These are phyloP conservation scores for Pachymerium ferrugineum DNA, from an alignment of 2,888 invertebrate genomes.

Conservation along the genomic window DNA sequence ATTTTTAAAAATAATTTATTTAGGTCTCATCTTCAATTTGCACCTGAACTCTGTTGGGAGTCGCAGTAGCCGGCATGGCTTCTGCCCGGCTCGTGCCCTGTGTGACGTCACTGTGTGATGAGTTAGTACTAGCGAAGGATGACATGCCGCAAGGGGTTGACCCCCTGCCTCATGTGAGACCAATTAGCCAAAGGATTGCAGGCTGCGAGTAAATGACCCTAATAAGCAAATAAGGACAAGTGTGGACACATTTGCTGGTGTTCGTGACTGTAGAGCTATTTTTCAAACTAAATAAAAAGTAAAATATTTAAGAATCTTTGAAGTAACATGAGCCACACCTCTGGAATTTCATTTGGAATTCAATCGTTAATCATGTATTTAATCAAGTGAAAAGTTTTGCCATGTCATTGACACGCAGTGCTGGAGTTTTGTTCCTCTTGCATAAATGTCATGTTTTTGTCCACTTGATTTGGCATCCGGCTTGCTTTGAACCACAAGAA, in stretches of 20 bases:
- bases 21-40: conserved; percentile 16
- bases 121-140: not conserved
- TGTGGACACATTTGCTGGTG: not conserved
- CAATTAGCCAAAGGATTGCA: not conserved
- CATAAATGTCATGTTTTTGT: no score
- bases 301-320: conserved; percentile 1
- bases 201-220: conserved; percentile 6
- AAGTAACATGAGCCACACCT: not conserved
- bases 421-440: no score
- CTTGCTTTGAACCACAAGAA: not conserved
- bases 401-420: no score
- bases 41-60: not conserved
- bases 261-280: no score
- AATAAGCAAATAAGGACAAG: conserved; percentile 5
- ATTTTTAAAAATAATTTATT: not conserved
- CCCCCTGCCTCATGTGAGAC: not conserved
- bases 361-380: not conserved
- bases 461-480: conserved; percentile 13
- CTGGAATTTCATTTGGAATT: not conserved
- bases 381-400: no score
- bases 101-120: not conserved
- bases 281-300: no score
- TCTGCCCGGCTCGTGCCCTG: not conserved
- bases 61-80: no score
- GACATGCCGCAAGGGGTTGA: not conserved